Evolutionary conservation across 2,113 vertebrate genomes (phyloP), one percentile per base, ranked within the genome.

Genomic region (Istiophorus platypterus): DNA sequence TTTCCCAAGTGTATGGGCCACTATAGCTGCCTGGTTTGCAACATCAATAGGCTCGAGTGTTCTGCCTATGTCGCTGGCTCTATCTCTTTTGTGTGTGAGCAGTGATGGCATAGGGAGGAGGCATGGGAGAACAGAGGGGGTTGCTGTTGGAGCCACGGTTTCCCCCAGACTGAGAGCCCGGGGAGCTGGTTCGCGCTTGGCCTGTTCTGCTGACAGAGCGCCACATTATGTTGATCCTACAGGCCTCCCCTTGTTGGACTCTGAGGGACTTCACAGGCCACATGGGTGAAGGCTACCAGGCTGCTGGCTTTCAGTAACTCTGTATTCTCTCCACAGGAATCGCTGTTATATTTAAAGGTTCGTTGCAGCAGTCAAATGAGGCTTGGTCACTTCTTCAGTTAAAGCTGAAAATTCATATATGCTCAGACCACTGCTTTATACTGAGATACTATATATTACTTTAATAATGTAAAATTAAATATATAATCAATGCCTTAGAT

Each of bases 171-270:
- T 85, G 81, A 74, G 86, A 81, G 81, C 80, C 80, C 52, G 80
- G 81, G 76, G 84, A 88, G 87, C 76, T 45, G 88, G 72, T 78
- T 76, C 0, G 51, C 8, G 26, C 86, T 77, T 67, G 76, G 86
- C 88, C 76, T 67, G 63, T 87, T 81, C 54, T 69, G 75, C 91
- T 89, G 58, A 95, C 92, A 95, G 91, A 94, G 90, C 69, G 72
- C 76, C 80, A 66, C 91, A 91, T 95, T 95, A 94, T 95, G 85
- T 79, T 70, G 82, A 76, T 56, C 81, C 78, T 34, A 93, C 90
- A 92, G 90, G 79, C 91, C 84, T 85, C 73, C 69, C 80, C 91
- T 93, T 91, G 92, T 94, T 92, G 89, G 78, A 56, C 68, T 81
- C 76, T 59, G 45, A 80, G 84, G 83, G 84, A 81, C 78, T 86